A percentile compares a stretch with the other conserved stretches of the same genome.
These are phyloP conservation scores for Hydrophis major DNA, from an alignment of 2,797 vertebrate species.

Conservation along the genomic window DNA sequence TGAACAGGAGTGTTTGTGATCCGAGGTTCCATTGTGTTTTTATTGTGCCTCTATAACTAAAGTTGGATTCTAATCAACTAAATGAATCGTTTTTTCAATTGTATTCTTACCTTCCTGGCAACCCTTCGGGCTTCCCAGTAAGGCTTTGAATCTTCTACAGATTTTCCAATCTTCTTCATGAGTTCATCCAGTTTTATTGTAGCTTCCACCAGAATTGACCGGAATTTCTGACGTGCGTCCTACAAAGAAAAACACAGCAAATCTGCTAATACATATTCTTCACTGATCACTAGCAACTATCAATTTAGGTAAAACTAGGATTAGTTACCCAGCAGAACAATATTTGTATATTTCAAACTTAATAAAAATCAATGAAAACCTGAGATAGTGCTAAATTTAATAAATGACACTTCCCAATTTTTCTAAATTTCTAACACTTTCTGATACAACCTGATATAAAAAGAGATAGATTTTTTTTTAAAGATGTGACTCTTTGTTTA, in stretches of 20 bases:
- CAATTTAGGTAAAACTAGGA: neutral
- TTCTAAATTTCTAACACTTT: neutral
- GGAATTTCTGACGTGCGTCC: constrained; percentile 94
- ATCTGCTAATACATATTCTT: neutral
- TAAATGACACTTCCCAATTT: neutral
- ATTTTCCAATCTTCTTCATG: constrained; percentile 92
- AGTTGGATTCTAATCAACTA: neutral
- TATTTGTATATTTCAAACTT: neutral
- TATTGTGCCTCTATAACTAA: neutral
- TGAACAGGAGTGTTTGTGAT: too few relatives aligned
- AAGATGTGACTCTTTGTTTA: neutral
- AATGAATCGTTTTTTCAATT: neutral
- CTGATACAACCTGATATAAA: neutral
- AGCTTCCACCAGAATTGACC: constrained; percentile 88
- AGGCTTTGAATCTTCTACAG: constrained; percentile 94
- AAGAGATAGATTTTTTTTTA: neutral
- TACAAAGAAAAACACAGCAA: constrained; percentile 46
- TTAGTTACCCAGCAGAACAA: neutral
- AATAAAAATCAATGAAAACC: neutral
- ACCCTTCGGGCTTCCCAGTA: constrained; percentile 95
- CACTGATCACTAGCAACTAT: neutral
- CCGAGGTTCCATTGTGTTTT: neutral
- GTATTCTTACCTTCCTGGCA: constrained; percentile 84
- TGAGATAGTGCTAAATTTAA: neutral
- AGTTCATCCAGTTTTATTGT: constrained; percentile 91